These are phyloP conservation scores for Pteronotus mesoamericanus DNA, from an alignment of 2,797 vertebrate species.

Conservation along the genomic window DNA sequence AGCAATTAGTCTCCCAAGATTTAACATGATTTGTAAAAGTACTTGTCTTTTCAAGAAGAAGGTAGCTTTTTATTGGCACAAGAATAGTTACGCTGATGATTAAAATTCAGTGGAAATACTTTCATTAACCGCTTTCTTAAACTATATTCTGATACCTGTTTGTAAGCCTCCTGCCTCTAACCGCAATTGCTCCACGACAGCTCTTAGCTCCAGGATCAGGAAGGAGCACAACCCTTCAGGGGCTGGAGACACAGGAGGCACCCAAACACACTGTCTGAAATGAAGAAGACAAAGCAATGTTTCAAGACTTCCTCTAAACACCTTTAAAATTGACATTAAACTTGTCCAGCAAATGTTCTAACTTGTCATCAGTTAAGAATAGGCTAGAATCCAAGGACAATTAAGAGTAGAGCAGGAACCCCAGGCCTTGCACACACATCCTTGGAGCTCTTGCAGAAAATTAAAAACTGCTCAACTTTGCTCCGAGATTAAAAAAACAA, in stretches of 20 bases:
- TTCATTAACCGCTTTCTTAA: background rate
- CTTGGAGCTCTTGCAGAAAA: background rate
- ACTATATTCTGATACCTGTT: background rate
- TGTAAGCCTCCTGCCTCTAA: background rate
- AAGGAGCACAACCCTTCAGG: background rate
- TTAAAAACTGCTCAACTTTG: background rate
- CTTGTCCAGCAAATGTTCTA: background rate
- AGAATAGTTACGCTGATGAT: background rate
- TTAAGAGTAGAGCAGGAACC: background rate
- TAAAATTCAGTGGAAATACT: conserved; percentile 4
- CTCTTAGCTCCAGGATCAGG: background rate
- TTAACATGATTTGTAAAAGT: background rate
- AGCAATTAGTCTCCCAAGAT: background rate
- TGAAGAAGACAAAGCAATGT: background rate
- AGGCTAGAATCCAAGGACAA: background rate
- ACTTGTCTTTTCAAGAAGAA: background rate
- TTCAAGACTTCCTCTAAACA: background rate
- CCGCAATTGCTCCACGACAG: background rate
- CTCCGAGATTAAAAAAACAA: background rate
- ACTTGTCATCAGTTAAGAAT: background rate
- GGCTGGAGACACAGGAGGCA: background rate
- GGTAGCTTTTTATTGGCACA: background rate
- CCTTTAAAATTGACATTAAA: background rate
- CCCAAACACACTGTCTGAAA: background rate
- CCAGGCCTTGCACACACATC: background rate